Base-by-base conservation (phyloP, 2,888 invertebrate genomes). In the Orgyia antiqua region DNA sequence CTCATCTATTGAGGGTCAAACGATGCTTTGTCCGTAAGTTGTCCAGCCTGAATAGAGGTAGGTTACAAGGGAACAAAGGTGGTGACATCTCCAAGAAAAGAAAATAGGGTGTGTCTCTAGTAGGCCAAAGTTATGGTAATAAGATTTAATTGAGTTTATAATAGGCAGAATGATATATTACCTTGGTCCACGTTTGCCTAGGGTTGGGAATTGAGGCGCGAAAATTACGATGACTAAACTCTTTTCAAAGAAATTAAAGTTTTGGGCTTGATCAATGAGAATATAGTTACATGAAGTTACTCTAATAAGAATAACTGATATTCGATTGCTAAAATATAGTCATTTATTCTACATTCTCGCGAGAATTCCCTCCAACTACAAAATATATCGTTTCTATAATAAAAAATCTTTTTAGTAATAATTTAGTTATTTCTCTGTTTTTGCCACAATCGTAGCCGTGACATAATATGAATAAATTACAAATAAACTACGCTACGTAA, bases 101-200 rank as follows among this genome's bases (percentile, higher is more conserved):
- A 71, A 65, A 72, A 76, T 69, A 60, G 74, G 64, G 63, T 39
- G 52, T 60, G 25, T 29, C 32, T 56, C 68, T 69, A 64, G 67
- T 49, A 44, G 50, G 45, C 63, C 60, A 64, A 65, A 75, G 70
- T 76, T 82, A 86, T 86, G 82, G 54, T 75, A 84, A 86, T 86
- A 66, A 72, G 78, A 79, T 86, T 83, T 86, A 86, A 86, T 86
- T 84, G 86, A 84, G 84, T 82, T 78, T 83, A 82, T 84, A 84
- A 86, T 84, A 65, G 74, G 60, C 64, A 60, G 65, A 41, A 73
- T 83, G 82, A 83, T 83, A 63, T 56, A 83, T 82, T 51, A 47
- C 43, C 33, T 32, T 33, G 29, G 51, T 34, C 51, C 51, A 47
- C 43, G 33, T 32, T 33, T 28, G 50, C 35, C 51, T 46, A 57